Conservation (phyloP, 2,113 vertebrate genomes). For the Passer montanus region DNA sequence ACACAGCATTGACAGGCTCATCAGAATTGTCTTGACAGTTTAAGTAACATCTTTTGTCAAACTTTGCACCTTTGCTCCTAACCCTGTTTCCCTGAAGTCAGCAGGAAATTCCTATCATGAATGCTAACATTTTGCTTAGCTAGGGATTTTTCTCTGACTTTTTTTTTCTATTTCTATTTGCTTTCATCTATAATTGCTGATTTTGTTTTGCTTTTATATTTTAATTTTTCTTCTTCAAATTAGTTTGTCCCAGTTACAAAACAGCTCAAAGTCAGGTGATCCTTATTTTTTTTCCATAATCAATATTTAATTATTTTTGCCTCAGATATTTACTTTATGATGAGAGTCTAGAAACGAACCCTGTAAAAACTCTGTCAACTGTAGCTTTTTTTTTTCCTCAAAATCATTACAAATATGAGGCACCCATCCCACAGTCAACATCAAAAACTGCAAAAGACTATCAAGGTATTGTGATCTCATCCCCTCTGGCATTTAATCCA, state of each 20-base stretch:
- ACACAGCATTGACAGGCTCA: neutral
- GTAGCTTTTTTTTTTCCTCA: rapidly evolving
- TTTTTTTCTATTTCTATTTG: neutral
- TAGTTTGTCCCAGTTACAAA: neutral
- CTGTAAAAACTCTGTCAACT: neutral
- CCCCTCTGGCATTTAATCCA: neutral
- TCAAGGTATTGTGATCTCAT: neutral
- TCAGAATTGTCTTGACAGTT: slow-evolving; percentile 3
- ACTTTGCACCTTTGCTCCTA: neutral
- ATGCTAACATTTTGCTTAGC: neutral
- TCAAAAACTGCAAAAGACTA: neutral
- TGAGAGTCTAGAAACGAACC: neutral
- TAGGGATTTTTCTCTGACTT: neutral
- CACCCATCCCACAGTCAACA: neutral
- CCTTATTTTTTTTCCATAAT: neutral
- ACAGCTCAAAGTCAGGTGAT: neutral
- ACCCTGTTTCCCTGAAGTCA: neutral
- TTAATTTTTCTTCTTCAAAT: neutral
- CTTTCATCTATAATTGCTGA: neutral
- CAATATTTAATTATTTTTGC: neutral
- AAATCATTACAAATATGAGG: neutral
- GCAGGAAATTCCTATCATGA: neutral
- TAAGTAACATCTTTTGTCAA: slow-evolving; percentile 34
- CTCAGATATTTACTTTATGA: neutral
- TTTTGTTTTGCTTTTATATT: neutral